Percentiles rank a stretch among this genome's conserved stretches.
These are phyloP conservation scores for Nansenia antarctica DNA, from an alignment of 2,113 vertebrate genomes.

Conservation along the genomic window DNA sequence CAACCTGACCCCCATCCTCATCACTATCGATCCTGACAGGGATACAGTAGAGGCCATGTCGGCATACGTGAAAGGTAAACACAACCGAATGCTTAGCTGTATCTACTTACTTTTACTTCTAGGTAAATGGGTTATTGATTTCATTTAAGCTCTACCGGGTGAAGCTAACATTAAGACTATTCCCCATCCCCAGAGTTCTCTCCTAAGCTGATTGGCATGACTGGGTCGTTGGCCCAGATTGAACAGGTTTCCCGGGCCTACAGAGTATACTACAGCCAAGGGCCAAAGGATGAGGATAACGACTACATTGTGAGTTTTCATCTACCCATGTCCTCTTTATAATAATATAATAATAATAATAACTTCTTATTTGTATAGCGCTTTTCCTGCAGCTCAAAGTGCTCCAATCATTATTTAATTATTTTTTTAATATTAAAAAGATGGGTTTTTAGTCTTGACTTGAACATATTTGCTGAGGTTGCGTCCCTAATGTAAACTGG, in stretches of 20 bases:
- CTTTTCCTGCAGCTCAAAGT: too few relatives aligned
- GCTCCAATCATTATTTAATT: neutral
- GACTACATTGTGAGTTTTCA: conserved; percentile 94
- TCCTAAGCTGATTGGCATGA: conserved; percentile 90
- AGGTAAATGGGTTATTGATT: neutral
- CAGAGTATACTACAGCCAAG: conserved; percentile 93
- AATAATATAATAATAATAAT: neutral
- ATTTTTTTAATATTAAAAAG: too few relatives aligned
- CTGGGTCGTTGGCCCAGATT: conserved; percentile 80
- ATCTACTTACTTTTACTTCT: neutral
- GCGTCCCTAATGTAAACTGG: too few relatives aligned
- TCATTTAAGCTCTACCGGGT: neutral
- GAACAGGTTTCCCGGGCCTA: conserved; percentile 86
- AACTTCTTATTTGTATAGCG: neutral
- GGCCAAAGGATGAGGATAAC: conserved; percentile 93
- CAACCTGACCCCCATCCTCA: conserved; percentile 88
- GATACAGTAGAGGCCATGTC: conserved; percentile 87
- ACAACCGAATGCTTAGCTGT: neutral
- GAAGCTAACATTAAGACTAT: neutral
- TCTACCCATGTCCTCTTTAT: neutral
- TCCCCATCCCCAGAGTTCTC: conserved; percentile 84
- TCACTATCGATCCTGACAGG: conserved; percentile 94
- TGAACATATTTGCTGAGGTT: too few relatives aligned
- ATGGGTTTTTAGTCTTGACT: too few relatives aligned
- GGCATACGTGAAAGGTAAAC: conserved; percentile 88